These are phyloP conservation scores for Dendrolimus punctatus DNA, from an alignment of 1,140 invertebrate genomes.

Conservation along the genomic window DNA sequence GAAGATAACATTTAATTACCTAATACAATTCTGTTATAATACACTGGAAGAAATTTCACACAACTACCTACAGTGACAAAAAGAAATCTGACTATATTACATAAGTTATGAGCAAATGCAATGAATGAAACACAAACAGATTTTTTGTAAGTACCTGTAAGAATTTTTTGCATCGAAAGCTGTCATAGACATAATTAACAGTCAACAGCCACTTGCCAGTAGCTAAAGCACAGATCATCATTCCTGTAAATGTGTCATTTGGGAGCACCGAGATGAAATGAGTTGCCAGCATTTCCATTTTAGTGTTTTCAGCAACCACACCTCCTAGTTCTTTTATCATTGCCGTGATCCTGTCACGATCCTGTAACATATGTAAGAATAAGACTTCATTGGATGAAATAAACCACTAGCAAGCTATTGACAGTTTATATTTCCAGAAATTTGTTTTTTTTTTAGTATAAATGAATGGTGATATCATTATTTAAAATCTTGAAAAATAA, in stretches of 20 bases:
- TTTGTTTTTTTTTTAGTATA: no score
- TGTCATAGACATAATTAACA: conserved; percentile 56
- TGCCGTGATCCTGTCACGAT: conserved; percentile 46
- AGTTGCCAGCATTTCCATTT: conserved; percentile 65
- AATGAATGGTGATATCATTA: no score
- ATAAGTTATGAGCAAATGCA: not conserved
- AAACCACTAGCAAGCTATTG: no score
- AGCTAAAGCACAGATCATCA: conserved; percentile 63
- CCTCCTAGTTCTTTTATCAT: conserved; percentile 61
- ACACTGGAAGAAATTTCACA: no score
- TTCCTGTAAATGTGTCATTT: conserved; percentile 55
- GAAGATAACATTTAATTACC: no score
- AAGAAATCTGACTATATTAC: not conserved
- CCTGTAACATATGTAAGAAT: conserved; percentile 22
- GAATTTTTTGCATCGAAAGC: conserved; percentile 58
- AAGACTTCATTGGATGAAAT: not conserved
- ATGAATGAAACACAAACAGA: not conserved
- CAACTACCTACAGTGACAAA: no score
- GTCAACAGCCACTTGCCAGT: conserved; percentile 60
- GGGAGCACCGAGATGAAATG: conserved; percentile 59
- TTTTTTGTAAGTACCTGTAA: conserved; percentile 36
- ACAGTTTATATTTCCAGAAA: no score
- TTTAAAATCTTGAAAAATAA: no score
- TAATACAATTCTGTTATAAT: no score
- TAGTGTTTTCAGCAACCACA: conserved; percentile 61